Base-by-base conservation (phyloP, 2,888 invertebrate genomes). In the Parochlus steinenii region DNA sequence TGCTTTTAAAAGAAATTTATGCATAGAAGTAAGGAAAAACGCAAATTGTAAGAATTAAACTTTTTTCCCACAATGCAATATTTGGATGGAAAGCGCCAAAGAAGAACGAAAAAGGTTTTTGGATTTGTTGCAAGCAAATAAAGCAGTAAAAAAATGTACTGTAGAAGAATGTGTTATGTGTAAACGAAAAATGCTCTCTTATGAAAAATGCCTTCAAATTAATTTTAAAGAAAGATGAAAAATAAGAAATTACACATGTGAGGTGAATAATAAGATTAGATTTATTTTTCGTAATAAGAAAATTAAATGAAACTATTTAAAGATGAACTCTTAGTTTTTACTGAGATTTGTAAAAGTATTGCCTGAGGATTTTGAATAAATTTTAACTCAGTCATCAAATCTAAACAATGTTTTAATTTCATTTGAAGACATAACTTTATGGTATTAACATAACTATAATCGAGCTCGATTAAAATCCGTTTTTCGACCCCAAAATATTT, bases 301-400 rank as follows among this genome's bases (percentile, higher is more conserved):
- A n/a, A 36, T 36, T 29, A 36, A 36, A 36, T 36, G 29, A 36
- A 36, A 36, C n/a, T n/a, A n/a, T n/a, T n/a, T n/a, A n/a, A n/a
- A n/a, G n/a, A n/a, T n/a, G n/a, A n/a, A n/a, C n/a, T n/a, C n/a
- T n/a, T n/a, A n/a, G n/a, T n/a, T n/a, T n/a, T n/a, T n/a, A n/a
- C n/a, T n/a, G n/a, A n/a, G n/a, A n/a, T n/a, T n/a, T n/a, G n/a
- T n/a, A n/a, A n/a, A n/a, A n/a, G n/a, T n/a, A n/a, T n/a, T n/a
- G n/a, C n/a, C n/a, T n/a, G n/a, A n/a, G n/a, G n/a, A n/a, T n/a
- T n/a, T n/a, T n/a, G n/a, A n/a, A n/a, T n/a, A n/a, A n/a, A n/a
- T n/a, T n/a, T n/a, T n/a, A n/a, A n/a, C n/a, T n/a, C n/a, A n/a
- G n/a, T n/a, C n/a, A n/a, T n/a, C n/a, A n/a, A n/a, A n/a, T n/a